Evolutionary conservation across 2,888 invertebrate genomes (phyloP).

Genomic region (Leptinotarsa peninsularis): DNA sequence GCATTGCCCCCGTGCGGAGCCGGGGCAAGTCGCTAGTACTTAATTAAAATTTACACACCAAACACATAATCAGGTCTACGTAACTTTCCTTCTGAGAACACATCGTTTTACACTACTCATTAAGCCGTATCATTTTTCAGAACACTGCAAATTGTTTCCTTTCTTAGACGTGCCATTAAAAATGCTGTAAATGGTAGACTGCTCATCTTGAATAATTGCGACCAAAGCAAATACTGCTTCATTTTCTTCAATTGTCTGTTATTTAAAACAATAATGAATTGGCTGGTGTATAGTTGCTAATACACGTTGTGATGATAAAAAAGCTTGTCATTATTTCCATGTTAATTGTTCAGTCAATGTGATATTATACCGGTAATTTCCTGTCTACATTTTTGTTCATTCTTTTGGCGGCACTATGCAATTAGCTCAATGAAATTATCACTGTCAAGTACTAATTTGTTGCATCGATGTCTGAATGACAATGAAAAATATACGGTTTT

Average conservation of each 20-base stretch:
- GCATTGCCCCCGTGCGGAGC: no score
- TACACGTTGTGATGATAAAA: slow-evolving; percentile 29
- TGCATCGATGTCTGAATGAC: not conserved
- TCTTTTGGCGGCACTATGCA: slow-evolving; percentile 23
- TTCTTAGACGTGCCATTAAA: slow-evolving; percentile 39
- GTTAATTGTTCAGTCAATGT: slow-evolving; percentile 32
- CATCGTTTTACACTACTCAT: not conserved
- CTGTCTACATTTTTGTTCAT: slow-evolving; percentile 31
- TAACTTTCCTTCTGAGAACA: no score
- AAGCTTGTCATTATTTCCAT: slow-evolving; percentile 31
- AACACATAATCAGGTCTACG: no score
- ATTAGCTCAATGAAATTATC: slow-evolving; percentile 2
- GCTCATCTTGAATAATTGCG: slow-evolving; percentile 33
- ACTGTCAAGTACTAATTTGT: not conserved
- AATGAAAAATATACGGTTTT: not conserved
- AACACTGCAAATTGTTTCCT: slow-evolving; percentile 38
- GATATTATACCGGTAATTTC: slow-evolving; percentile 33
- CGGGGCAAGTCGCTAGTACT: no score
- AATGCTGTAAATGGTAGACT: slow-evolving; percentile 33
- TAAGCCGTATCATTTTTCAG: slow-evolving; percentile 31
- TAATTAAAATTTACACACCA: no score
- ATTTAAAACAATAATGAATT: slow-evolving; percentile 41
- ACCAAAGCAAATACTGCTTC: slow-evolving; percentile 29
- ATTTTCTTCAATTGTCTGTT: slow-evolving; percentile 38
- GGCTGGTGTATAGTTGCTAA: slow-evolving; percentile 31